These are phyloP conservation scores for Crotalus viridis DNA, from an alignment of 2,113 vertebrate species.

Conservation along the genomic window DNA sequence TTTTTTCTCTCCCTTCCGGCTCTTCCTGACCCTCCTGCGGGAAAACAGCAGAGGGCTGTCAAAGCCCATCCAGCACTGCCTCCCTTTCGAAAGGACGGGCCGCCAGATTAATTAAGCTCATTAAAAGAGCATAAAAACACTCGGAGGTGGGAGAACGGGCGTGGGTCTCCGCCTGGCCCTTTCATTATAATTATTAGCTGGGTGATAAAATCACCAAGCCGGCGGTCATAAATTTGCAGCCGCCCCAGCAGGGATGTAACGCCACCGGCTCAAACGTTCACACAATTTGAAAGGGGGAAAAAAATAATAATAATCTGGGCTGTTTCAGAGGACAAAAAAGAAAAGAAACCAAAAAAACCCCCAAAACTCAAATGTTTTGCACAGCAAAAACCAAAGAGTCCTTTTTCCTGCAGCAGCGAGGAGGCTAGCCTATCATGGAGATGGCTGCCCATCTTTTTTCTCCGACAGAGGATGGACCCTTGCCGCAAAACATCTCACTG, in stretches of 20 bases:
- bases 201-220: constrained; percentile 42
- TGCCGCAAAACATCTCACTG: too few relatives aligned
- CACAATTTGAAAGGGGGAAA: neutral
- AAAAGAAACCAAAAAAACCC: too few relatives aligned
- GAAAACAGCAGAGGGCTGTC: constrained; percentile 31
- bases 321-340: too few relatives aligned
- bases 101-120: constrained; percentile 2
- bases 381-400: too few relatives aligned
- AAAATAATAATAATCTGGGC: too few relatives aligned
- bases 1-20: neutral
- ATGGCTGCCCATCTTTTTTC: neutral
- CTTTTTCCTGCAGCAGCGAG: neutral
- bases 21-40: neutral
- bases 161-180: constrained; percentile 11
- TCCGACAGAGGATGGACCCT: neutral
- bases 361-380: too few relatives aligned
- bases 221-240: constrained; percentile 45
- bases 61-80: neutral
- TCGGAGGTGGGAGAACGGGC: constrained; percentile 9
- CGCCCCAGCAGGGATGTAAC: constrained; percentile 27
- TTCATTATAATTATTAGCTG: constrained; percentile 41
- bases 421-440: neutral
- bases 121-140: constrained; percentile 30
- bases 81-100: neutral
- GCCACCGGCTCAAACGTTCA: constrained; percentile 29